These are phyloP conservation scores for Beroe ovata DNA, from an alignment of 37 sponge, comb jelly and placozoan species.

Conservation along the genomic window DNA sequence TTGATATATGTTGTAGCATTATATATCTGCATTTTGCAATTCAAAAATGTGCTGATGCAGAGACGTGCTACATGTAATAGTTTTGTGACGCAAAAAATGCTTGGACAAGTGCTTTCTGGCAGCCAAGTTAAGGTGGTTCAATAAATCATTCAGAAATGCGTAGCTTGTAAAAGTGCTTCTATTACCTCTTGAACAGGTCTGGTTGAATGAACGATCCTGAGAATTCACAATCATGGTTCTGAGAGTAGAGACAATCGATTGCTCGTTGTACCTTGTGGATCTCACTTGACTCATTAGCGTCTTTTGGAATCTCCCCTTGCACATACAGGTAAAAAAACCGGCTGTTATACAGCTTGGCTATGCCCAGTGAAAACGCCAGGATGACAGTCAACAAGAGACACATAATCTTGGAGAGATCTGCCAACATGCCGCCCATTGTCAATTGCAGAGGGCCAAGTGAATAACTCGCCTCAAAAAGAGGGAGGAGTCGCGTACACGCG, in stretches of 20 bases:
- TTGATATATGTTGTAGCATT: too few relatives aligned
- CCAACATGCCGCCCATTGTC: constrained; percentile 67
- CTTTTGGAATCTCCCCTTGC: too few relatives aligned
- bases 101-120: too few relatives aligned
- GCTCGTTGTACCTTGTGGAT: background rate
- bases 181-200: background rate
- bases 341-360: constrained; percentile 66
- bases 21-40: too few relatives aligned
- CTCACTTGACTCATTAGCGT: background rate
- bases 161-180: background rate
- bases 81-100: too few relatives aligned
- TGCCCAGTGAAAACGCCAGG: constrained; percentile 58
- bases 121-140: too few relatives aligned
- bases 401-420: constrained; percentile 64
- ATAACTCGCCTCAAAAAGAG: constrained; percentile 58
- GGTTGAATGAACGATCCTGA: background rate
- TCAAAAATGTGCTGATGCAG: too few relatives aligned
- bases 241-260: background rate
- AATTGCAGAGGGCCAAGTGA: constrained; percentile 59
- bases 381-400: constrained; percentile 44
- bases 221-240: background rate
- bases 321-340: constrained; percentile 52
- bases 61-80: too few relatives aligned
- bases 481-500: constrained; percentile 59
- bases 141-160: too few relatives aligned